Evolutionary conservation across 2,888 invertebrate species (phyloP).

Genomic region (Ecliptopera silaceata): DNA sequence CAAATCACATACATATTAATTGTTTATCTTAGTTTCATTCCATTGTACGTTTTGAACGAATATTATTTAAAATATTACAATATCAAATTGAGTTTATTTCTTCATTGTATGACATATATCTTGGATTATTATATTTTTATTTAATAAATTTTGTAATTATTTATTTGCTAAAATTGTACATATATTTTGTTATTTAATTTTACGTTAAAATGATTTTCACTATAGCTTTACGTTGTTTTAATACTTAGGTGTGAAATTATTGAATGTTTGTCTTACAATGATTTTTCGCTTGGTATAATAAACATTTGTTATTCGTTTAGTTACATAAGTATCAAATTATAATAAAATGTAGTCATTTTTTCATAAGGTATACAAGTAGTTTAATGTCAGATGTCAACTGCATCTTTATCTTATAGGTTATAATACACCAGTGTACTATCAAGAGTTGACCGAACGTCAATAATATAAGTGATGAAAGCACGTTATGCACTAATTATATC

Average conservation of each 20-base stretch:
- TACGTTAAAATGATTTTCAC: slow-evolving; percentile 69
- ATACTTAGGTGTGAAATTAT: slow-evolving; percentile 34
- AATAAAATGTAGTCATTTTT: slow-evolving; percentile 75
- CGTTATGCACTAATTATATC: slow-evolving; percentile 22
- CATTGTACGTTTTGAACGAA: slow-evolving; percentile 56
- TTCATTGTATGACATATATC: slow-evolving; percentile 42
- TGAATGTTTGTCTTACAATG: slow-evolving; percentile 36
- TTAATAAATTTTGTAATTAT: slow-evolving; percentile 72
- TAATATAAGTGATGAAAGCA: slow-evolving; percentile 12
- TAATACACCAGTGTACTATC: slow-evolving; percentile 32
- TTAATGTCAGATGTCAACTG: slow-evolving; percentile 55
- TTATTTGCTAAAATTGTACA: slow-evolving; percentile 78
- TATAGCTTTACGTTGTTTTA: slow-evolving; percentile 45
- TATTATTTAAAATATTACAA: slow-evolving; percentile 37
- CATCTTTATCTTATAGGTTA: slow-evolving; percentile 45
- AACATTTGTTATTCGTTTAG: slow-evolving; percentile 46
- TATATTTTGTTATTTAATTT: slow-evolving; percentile 82
- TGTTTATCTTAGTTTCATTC: slow-evolving; percentile 56
- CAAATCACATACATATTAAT: slow-evolving; percentile 35
- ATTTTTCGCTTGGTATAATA: slow-evolving; percentile 40
- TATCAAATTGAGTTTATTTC: slow-evolving; percentile 45
- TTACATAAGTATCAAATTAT: slow-evolving; percentile 41
- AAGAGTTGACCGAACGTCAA: slow-evolving; percentile 10
- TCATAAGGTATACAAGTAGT: slow-evolving; percentile 72
- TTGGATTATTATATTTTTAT: slow-evolving; percentile 50